Evolutionary conservation across 1,140 invertebrate species (phyloP).

Genomic region (Drosophila pachea): DNA sequence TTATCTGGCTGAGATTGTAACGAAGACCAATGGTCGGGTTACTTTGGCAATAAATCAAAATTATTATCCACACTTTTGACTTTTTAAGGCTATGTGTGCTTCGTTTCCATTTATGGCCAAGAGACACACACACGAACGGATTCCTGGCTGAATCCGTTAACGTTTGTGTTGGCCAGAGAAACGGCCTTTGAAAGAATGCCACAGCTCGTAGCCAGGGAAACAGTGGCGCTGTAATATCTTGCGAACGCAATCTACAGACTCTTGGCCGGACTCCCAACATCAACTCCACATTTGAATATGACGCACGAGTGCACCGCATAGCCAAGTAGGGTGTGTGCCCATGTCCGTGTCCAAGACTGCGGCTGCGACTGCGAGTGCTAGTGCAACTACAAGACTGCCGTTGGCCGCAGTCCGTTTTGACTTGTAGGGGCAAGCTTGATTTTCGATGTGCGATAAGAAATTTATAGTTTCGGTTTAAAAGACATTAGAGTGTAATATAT

Average conservation of each 20-base stretch:
- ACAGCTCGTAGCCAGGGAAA: slow-evolving; percentile 43
- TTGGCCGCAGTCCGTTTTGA: slow-evolving; percentile 50
- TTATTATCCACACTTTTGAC: slow-evolving; percentile 74
- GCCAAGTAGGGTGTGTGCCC: slow-evolving; percentile 68
- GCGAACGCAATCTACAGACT: slow-evolving; percentile 63
- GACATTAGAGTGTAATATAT: slow-evolving; percentile 76
- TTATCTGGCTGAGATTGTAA: slow-evolving; percentile 65
- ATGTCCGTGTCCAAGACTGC: slow-evolving; percentile 18
- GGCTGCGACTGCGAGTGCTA: slow-evolving; percentile 25
- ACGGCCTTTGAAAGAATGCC: slow-evolving; percentile 74
- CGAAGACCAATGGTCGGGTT: slow-evolving; percentile 29
- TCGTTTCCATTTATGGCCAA: slow-evolving; percentile 65
- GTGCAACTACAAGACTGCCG: slow-evolving; percentile 18
- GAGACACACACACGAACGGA: slow-evolving; percentile 15
- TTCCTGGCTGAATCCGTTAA: slow-evolving; percentile 67
- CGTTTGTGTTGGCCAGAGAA: slow-evolving; percentile 27
- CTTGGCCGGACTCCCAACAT: slow-evolving; percentile 46
- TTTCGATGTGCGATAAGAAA: slow-evolving; percentile 74
- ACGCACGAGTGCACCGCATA: slow-evolving; percentile 65
- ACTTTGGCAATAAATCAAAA: slow-evolving; percentile 71
- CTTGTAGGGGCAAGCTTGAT: slow-evolving; percentile 72
- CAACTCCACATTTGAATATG: slow-evolving; percentile 69
- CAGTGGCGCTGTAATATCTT: slow-evolving; percentile 72
- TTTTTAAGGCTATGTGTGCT: slow-evolving; percentile 69
- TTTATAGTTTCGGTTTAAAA: slow-evolving; percentile 76